Percentiles rank a stretch among this genome's conserved stretches.
Conservation (phyloP, 2,113 vertebrate species). For the Corythornis cristatus region DNA sequence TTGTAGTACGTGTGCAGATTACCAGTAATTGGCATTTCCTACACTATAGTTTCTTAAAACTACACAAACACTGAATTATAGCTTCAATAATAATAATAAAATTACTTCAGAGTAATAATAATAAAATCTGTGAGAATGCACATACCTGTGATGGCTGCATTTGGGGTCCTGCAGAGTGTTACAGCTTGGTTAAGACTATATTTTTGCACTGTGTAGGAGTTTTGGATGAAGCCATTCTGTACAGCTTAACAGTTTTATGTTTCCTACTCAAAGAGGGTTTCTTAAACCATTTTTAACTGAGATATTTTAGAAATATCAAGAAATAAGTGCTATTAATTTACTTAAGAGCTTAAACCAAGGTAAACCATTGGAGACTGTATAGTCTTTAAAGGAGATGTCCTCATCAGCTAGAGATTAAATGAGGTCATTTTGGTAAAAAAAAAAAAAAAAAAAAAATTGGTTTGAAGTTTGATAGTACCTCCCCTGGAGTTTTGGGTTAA, state of each 20-base stretch:
- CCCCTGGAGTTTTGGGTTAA: neutral
- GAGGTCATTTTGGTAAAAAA: slow-evolving; percentile 28
- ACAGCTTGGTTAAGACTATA: fast-evolving
- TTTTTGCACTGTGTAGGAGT: neutral
- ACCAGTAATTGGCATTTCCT: neutral
- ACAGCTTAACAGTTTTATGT: neutral
- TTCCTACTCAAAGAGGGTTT: neutral
- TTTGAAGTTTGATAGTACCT: neutral
- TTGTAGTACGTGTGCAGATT: neutral
- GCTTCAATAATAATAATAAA: neutral
- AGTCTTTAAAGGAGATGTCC: slow-evolving; percentile 9
- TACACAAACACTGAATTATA: neutral
- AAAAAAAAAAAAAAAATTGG: neutral
- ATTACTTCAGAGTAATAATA: neutral
- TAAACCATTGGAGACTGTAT: neutral
- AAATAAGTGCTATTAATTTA: neutral
- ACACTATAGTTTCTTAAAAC: neutral
- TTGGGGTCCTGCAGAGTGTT: neutral
- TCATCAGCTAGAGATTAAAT: slow-evolving; percentile 34
- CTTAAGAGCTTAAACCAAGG: neutral
- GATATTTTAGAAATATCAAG: neutral
- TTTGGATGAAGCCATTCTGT: neutral
- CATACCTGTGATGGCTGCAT: neutral
- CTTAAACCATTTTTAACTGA: neutral
- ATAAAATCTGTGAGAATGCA: neutral